Conservation (phyloP, 2,888 invertebrate species). For the Lasioglossum lativentre region DNA sequence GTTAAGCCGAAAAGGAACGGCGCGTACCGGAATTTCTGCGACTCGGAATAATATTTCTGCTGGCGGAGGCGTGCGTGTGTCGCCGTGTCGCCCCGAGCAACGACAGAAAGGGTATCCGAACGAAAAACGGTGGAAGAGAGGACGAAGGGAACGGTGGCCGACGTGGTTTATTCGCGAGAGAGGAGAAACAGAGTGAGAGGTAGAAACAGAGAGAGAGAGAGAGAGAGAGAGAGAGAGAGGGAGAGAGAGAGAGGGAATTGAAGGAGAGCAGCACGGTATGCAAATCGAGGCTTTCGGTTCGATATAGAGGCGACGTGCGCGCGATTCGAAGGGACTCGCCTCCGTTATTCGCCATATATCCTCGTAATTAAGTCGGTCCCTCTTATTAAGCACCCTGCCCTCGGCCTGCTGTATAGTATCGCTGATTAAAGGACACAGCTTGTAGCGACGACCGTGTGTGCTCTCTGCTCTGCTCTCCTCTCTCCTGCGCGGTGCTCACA, state of each 20-base stretch:
- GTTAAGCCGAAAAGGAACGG: slow-evolving; percentile 55
- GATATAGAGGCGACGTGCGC: slow-evolving; percentile 68
- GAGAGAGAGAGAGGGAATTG: slow-evolving; percentile 35
- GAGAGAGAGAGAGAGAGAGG: slow-evolving; percentile 19
- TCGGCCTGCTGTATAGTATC: slow-evolving; percentile 57
- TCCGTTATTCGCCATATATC: slow-evolving; percentile 77
- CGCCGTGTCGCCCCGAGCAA: neutral
- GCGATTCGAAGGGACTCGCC: slow-evolving; percentile 69
- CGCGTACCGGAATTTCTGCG: slow-evolving; percentile 54
- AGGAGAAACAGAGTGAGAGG: neutral
- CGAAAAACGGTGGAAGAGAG: neutral
- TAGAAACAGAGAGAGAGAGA: neutral
- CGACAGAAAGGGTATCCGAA: neutral
- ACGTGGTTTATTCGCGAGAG: slow-evolving; percentile 1
- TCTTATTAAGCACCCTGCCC: slow-evolving; percentile 71
- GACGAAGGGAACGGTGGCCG: neutral
- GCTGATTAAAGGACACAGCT: slow-evolving; percentile 74
- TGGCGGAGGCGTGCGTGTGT: slow-evolving; percentile 49
- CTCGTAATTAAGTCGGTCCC: slow-evolving; percentile 82
- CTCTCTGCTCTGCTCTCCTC: neutral
- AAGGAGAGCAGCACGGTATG: slow-evolving; percentile 70
- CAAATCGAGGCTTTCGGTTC: slow-evolving; percentile 71
- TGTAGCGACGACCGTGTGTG: neutral
- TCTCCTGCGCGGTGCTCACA: neutral
- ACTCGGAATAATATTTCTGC: slow-evolving; percentile 66